Evolutionary conservation across 2,797 vertebrate genomes (phyloP).

Genomic region (Selene dorsalis): DNA sequence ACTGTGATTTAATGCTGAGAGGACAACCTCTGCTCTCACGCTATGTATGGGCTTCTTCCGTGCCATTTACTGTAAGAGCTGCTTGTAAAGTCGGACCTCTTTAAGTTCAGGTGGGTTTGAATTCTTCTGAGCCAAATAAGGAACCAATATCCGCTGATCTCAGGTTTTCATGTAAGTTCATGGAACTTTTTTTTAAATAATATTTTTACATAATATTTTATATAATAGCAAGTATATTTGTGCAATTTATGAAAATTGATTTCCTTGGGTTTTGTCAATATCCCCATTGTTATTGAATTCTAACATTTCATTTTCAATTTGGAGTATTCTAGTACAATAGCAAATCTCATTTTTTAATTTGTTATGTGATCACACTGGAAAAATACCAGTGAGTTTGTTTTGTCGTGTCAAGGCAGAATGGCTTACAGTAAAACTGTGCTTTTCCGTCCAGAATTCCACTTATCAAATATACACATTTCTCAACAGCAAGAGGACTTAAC

Average conservation of each 20-base stretch:
- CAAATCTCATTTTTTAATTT: background rate
- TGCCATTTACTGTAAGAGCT: constrained; percentile 36
- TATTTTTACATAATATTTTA: no score
- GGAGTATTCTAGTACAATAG: background rate
- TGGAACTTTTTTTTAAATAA: background rate
- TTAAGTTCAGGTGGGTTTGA: constrained; percentile 9
- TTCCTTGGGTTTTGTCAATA: background rate
- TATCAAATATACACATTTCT: constrained; percentile 55
- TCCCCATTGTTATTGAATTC: background rate
- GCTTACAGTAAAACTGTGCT: constrained; percentile 21
- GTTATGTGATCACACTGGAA: background rate
- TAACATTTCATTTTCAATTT: background rate
- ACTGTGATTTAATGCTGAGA: constrained; percentile 48
- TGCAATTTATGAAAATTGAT: background rate
- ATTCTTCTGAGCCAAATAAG: background rate
- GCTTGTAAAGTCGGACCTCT: constrained; percentile 11
- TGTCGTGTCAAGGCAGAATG: background rate
- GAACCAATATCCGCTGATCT: background rate
- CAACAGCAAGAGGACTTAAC: constrained; percentile 34
- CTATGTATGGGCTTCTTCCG: constrained; percentile 69
- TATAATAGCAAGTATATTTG: background rate
- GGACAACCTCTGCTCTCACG: constrained; percentile 43
- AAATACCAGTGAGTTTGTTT: background rate
- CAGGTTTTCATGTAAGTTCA: background rate
- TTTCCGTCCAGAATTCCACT: constrained; percentile 26